A percentile compares a stretch with the other conserved stretches of the same genome.
Conservation (phyloP, 2,797 vertebrate genomes). For the Sebastolobus altivelis region DNA sequence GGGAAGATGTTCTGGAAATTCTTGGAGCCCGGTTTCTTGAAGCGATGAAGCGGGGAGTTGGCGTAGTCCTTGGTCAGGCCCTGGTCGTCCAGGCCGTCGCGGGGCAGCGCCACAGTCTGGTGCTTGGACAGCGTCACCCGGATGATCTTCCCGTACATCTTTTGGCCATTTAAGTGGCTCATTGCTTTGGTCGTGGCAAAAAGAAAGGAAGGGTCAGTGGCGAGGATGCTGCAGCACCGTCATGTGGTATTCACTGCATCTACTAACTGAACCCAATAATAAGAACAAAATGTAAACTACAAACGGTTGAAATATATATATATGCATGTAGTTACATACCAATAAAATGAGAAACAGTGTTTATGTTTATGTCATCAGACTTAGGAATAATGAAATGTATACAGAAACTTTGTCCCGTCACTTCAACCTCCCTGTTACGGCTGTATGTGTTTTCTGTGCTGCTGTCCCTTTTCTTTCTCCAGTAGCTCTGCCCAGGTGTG, state of each 20-base stretch:
- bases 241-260: not conserved
- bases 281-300: too few species aligned
- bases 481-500: too few species aligned
- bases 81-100: conserved; percentile 96
- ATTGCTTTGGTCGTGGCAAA: conserved; percentile 86
- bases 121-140: conserved; percentile 97
- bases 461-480: too few species aligned
- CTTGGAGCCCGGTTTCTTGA: conserved; percentile 98
- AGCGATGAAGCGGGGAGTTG: conserved; percentile 97
- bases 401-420: too few species aligned
- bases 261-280: not conserved
- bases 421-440: too few species aligned
- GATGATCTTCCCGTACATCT: conserved; percentile 98
- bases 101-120: conserved; percentile 95
- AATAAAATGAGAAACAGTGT: not conserved
- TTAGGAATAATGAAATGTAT: not conserved
- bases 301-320: too few species aligned
- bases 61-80: conserved; percentile 97
- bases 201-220: not conserved
- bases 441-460: too few species aligned
- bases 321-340: not conserved
- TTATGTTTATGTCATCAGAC: not conserved
- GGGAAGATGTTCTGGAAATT: conserved; percentile 99
- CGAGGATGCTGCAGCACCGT: not conserved
- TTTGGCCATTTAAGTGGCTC: conserved; percentile 98